Evolutionary conservation across 2,113 vertebrate species (phyloP).

Genomic region (Irena cyanogastra): DNA sequence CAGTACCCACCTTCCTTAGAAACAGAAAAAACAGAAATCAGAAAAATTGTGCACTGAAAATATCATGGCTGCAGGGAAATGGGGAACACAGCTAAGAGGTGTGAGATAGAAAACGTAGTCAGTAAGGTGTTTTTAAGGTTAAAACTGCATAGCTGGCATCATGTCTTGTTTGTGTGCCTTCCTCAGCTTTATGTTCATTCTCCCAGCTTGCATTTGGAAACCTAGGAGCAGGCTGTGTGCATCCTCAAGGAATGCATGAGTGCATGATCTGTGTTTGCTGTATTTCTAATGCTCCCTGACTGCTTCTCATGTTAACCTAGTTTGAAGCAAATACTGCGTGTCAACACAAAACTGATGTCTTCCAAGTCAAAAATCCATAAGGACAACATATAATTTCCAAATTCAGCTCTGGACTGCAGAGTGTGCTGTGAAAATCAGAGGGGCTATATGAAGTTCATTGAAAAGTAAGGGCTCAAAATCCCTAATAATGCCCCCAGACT

Average conservation of each 20-base stretch:
- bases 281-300: not conserved
- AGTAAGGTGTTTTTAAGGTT: not conserved
- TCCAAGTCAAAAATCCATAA: not conserved
- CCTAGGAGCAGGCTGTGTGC: not conserved
- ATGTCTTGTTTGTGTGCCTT: not conserved
- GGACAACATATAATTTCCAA: not conserved
- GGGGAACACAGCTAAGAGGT: not conserved
- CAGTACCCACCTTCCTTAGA: not conserved
- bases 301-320: slow-evolving; percentile 15
- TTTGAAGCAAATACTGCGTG: not conserved
- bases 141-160: not conserved
- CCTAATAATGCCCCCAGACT: not conserved
- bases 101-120: not conserved
- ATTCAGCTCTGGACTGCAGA: not conserved
- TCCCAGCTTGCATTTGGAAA: not conserved
- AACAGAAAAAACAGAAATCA: not conserved
- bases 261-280: not conserved
- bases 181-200: not conserved
- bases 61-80: not conserved
- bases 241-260: not conserved
- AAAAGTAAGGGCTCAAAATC: slow-evolving; percentile 12
- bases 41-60: not conserved
- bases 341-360: not conserved
- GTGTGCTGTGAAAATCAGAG: not conserved
- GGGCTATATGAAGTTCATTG: slow-evolving; percentile 11